A percentile compares a stretch with the other conserved stretches of the same genome.
Conservation (phyloP, 2,797 vertebrate species). For the Hafferia zeledoni region DNA sequence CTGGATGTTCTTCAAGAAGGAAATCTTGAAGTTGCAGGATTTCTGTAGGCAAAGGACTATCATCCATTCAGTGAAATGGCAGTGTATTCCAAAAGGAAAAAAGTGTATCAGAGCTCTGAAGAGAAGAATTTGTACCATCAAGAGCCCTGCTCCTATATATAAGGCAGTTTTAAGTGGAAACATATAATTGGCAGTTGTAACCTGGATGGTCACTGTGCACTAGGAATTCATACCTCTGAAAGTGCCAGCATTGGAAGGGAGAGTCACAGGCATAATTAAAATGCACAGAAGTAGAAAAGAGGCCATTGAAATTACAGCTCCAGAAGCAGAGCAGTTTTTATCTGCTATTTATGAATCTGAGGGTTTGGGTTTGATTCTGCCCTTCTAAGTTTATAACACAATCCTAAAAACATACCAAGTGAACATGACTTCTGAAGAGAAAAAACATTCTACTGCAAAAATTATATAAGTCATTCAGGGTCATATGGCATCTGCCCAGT, state of each 20-base stretch:
- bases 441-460: background rate
- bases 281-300: background rate
- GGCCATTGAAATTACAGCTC: background rate
- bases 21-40: background rate
- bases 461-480: background rate
- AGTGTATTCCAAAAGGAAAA: background rate
- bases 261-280: conserved; percentile 28
- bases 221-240: background rate
- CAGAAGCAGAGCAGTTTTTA: conserved; percentile 11
- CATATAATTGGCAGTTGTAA: background rate
- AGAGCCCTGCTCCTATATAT: background rate
- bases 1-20: background rate
- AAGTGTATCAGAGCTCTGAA: background rate
- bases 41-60: background rate
- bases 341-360: conserved; percentile 29
- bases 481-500: background rate
- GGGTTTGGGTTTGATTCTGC: conserved; percentile 11
- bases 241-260: background rate
- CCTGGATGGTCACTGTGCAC: background rate
- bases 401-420: background rate
- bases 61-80: background rate
- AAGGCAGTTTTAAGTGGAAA: background rate
- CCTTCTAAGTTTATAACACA: background rate
- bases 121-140: background rate
- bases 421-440: background rate